Evolutionary conservation across 2,888 invertebrate species (phyloP), one percentile per base, ranked within the genome.

Genomic region (Octonoba sinensis): DNA sequence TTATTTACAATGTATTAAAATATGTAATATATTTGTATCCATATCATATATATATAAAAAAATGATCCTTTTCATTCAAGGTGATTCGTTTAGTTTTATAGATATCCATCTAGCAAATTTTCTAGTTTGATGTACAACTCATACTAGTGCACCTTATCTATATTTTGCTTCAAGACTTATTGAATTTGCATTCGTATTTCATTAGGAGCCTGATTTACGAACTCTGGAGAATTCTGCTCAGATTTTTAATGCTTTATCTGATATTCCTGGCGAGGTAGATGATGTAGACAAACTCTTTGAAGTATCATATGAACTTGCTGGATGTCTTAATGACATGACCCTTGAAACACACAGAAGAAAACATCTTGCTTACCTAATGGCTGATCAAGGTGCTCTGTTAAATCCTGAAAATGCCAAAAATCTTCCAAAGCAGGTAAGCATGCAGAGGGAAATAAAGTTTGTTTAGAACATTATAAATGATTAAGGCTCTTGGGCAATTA

Each of bases 191-290:
- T 60, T 65, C 47, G 54, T 47, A 4, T 49, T 11, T 36, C n/a
- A 0, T 24, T 46, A 89, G 91, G 96, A 95, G 87, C 91, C 92
- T 12, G 93, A 95, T 87, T 91, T 99, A 75, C 93, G 93, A 86
- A 92, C 93, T 85, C 91, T 96, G 85, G 96, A 97, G 87, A 97
- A 97, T 89, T 97, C 98, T 0, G 98, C 98, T 15, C 96, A 97
- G 90, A 97, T 99, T 87, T 99, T 99, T 89, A 99, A 98, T 89
- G 95, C 96, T 3, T 90, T 99, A 1, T 97, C 97, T 20, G 96
- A 97, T 88, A 95, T 98, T 87, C 99, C 99, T 56, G 95, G 96
- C 18, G 94, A 94, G 89, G 93, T 97, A 82, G 94, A 96, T 87
- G 96, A 97, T 90, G 95, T 97, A 67, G 95, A 96, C 86, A 91